Base-by-base conservation (phyloP, 1,140 invertebrate genomes). In the Lasaia peninsularis region DNA sequence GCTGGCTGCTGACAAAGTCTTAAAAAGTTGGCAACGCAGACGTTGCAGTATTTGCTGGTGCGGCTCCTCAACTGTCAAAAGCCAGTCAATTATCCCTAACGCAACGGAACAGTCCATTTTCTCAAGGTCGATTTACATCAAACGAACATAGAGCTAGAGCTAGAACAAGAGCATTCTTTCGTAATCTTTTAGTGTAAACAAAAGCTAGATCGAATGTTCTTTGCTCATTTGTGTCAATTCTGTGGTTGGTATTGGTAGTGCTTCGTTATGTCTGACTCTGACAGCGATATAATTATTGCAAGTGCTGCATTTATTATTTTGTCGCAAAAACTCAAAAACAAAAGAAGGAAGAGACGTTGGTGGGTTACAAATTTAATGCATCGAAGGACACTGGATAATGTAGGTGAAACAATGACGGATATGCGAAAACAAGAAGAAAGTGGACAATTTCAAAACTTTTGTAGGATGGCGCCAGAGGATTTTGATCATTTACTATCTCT, bases 401-500 rank as follows among this genome's bases (percentile, higher is more conserved):
- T 54, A 60, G 52, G 12, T 60, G 58, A 33, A 33, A 33, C 32
- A 33, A 33, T 56, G 40, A 56, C 55, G 37, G 40, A 49, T 32
- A 56, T 56, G 55, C 55, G 49, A 49, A 24, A 56, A 56, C 55
- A 31, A 56, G 55, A 56, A 56, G 55, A 56, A 49, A 49, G 40
- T 56, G 55, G 55, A 7, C 55, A 56, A 49, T 48, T 48, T 40
- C 48, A 33, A 33, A 48, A 33, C 32, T 33, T 33, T 50, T 51
- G 44, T 58, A 58, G 56, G 51, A 58, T 58, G 44, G 31, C 32
- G 59, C 59, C 62, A 61, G 58, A 64, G 58, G 58, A 56, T 63
- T 63, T 63, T 63, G 57, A 60, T 59, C 58, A 63, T 63, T 63
- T 63, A 63, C 58, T 63, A 63, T 60, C 62, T 63, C 57, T 60